Evolutionary conservation across 2,113 vertebrate genomes (phyloP).

Genomic region (Zingel zingel): DNA sequence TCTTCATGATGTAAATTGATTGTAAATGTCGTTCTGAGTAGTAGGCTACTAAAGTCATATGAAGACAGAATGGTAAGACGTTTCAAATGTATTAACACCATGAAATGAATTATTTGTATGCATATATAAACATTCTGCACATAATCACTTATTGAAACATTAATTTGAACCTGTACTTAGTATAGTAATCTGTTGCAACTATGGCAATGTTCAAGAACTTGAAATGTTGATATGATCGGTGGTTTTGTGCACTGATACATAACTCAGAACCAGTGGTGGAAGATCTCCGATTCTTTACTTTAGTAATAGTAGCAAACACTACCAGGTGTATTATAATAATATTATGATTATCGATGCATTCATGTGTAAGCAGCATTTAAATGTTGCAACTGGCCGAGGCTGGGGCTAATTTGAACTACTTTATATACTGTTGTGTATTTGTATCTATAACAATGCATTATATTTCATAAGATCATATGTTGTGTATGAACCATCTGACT

Average conservation of each 20-base stretch:
- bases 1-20: background rate
- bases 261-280: background rate
- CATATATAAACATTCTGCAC: background rate
- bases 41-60: background rate
- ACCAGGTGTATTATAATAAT: background rate
- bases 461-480: background rate
- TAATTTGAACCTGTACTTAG: background rate
- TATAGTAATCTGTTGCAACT: background rate
- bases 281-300: too few species aligned
- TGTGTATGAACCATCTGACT: background rate
- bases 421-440: background rate
- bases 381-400: background rate
- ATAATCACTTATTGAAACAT: background rate
- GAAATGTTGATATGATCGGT: background rate
- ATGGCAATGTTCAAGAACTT: background rate
- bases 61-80: background rate
- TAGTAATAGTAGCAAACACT: background rate
- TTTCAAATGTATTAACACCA: background rate
- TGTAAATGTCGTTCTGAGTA: conserved; percentile 1
- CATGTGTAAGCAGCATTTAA: background rate
- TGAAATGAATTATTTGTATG: background rate
- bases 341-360: background rate
- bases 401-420: background rate
- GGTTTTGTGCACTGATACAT: background rate
- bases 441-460: background rate